Conservation (phyloP, 2,113 vertebrate genomes). For the Prochilodus magdalenae region DNA sequence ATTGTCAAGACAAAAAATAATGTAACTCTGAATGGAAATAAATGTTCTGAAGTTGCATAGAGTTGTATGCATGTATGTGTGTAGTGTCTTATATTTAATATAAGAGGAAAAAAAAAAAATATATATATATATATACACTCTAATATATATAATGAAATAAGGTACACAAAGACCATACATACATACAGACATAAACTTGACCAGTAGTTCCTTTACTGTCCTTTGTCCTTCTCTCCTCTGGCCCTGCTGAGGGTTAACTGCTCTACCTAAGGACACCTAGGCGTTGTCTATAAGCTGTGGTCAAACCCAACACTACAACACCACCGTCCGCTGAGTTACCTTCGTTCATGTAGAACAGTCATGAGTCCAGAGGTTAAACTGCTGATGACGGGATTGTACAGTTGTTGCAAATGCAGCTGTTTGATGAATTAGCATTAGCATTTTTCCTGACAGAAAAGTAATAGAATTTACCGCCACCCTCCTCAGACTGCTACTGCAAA, state of each 20-base stretch:
- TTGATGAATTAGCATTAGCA: background rate
- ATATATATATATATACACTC: too few relatives aligned
- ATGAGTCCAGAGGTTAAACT: background rate
- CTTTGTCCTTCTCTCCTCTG: too few relatives aligned
- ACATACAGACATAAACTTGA: too few relatives aligned
- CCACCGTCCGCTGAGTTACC: background rate
- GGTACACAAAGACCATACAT: too few relatives aligned
- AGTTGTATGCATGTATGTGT: too few relatives aligned
- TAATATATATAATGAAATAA: too few relatives aligned
- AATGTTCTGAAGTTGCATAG: too few relatives aligned
- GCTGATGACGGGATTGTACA: background rate
- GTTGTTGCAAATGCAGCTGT: background rate
- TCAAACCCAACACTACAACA: background rate
- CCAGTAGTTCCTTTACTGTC: too few relatives aligned
- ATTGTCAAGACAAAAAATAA: too few relatives aligned
- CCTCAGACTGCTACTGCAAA: background rate
- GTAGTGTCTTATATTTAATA: too few relatives aligned
- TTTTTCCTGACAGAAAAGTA: conserved; percentile 66
- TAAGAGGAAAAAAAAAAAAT: too few relatives aligned
- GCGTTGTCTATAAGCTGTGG: background rate
- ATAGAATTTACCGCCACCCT: conserved; percentile 43
- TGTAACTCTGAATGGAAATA: too few relatives aligned
- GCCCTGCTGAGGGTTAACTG: background rate
- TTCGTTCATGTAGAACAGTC: conserved; percentile 64
- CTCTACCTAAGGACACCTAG: background rate